Base-by-base conservation (phyloP, 2,888 invertebrate species). In the Achlya flavicornis region DNA sequence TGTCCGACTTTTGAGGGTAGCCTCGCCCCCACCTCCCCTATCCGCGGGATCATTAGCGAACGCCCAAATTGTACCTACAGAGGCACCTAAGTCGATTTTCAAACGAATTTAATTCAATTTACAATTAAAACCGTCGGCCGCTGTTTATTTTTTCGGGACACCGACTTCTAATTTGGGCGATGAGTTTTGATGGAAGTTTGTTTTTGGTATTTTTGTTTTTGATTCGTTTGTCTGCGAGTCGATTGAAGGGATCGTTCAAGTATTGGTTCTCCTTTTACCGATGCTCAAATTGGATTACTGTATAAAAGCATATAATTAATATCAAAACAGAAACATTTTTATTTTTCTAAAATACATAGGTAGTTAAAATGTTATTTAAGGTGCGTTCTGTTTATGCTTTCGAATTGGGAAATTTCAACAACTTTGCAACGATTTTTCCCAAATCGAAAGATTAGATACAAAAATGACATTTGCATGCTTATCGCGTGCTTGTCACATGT, bases 21-120 rank as follows among this genome's bases (percentile, higher is more conserved):
- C 63, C 62, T 65, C 73, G 70, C 71, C 67, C 64, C 41, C 63
- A 64, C 61, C 67, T 70, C 72, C 68, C 41, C 60, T 41, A 60
- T 60, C 12, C 19, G 53, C 72, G 75, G 79, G 79, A 80, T 88
- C 89, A 88, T 90, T 89, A 90, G 85, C 84, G 77, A 80, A 84
- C 83, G 74, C 76, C 78, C 70, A 79, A 84, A 79, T 79, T 76
- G 79, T 78, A 78, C 77, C 77, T 78, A 75, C 81, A 77, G 79
- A 82, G 84, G 81, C 79, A 80, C 82, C 82, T 83, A 87, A 89
- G 84, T 89, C 88, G 87, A 91, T 90, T 89, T 84, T 80, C 73
- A 77, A 78, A 62, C 85, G 79, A 86, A 87, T 91, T 88, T 90
- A 91, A 92, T 91, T 91, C 87, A 90, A 92, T 92, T 91, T 85